These are phyloP conservation scores for Hydropsyche tenuis DNA, from an alignment of 1,140 invertebrate species.

Conservation along the genomic window DNA sequence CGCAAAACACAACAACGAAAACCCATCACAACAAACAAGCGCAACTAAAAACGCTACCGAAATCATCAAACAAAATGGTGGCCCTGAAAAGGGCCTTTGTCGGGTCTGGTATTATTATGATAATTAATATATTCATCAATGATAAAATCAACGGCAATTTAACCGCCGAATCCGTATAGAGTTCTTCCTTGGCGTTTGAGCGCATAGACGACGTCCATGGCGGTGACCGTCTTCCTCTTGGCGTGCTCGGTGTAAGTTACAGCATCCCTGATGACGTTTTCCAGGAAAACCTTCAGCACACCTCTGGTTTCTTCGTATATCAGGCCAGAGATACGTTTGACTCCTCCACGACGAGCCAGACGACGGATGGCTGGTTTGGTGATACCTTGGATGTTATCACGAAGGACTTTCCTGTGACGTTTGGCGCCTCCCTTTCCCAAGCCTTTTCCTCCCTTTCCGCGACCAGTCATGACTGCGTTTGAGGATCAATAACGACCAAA, in stretches of 20 bases:
- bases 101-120: not conserved
- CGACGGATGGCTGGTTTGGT: slow-evolving; percentile 50
- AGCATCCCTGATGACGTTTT: slow-evolving; percentile 83
- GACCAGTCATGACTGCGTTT: slow-evolving; percentile 63
- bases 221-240: slow-evolving; percentile 83
- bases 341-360: slow-evolving; percentile 78
- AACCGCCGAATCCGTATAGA: slow-evolving; percentile 71
- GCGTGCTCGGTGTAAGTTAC: slow-evolving; percentile 84
- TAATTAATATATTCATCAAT: not conserved
- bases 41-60: not conserved
- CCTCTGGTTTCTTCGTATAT: slow-evolving; percentile 50
- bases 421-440: slow-evolving; percentile 74
- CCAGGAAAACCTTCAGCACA: slow-evolving; percentile 81
- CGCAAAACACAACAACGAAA: no score
- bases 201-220: slow-evolving; percentile 90
- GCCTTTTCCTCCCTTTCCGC: slow-evolving; percentile 73
- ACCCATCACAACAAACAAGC: no score
- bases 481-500: no score
- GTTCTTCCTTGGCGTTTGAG: slow-evolving; percentile 82
- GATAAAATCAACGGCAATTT: slow-evolving; percentile 49
- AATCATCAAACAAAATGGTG: slow-evolving; percentile 3
- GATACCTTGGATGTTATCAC: slow-evolving; percentile 73
- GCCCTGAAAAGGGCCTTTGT: slow-evolving; percentile 45
- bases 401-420: slow-evolving; percentile 71
- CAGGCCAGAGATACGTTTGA: slow-evolving; percentile 67